phyloP scores from a whole-genome alignment of 2,888 invertebrate genomes.

The Torymus tubicola region DNA sequence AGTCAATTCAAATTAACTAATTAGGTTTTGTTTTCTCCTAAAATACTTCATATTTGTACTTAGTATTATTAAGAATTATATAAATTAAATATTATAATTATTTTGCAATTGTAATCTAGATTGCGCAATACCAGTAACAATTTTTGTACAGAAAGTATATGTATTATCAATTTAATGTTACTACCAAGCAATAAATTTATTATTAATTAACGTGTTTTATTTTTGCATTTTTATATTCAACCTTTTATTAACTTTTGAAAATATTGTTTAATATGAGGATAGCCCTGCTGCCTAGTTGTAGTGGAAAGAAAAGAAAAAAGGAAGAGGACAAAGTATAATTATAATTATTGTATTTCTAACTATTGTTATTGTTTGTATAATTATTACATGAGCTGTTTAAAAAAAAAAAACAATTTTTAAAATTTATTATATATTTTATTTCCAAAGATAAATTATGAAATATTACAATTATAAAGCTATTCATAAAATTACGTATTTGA shows the following conservation, averaged over 20 bases:
- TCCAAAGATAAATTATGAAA: slow-evolving; percentile 39
- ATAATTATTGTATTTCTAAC: too few species aligned
- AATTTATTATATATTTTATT: slow-evolving; percentile 34
- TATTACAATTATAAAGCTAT: slow-evolving; percentile 17
- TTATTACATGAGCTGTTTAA: too few species aligned
- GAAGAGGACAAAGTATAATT: too few species aligned
- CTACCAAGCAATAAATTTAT: slow-evolving; percentile 38
- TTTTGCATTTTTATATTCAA: neutral
- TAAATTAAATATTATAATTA: slow-evolving; percentile 17
- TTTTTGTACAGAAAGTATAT: slow-evolving; percentile 69
- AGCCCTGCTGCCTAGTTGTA: too few species aligned
- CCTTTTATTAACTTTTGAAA: neutral
- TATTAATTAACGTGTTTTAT: slow-evolving; percentile 14
- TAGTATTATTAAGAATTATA: slow-evolving; percentile 21
- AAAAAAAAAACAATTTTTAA: neutral
- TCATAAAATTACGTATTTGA: slow-evolving; percentile 5
- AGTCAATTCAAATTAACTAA: slow-evolving; percentile 31
- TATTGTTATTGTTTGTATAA: too few species aligned
- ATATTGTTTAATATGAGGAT: neutral
- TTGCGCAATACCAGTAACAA: slow-evolving; percentile 44
- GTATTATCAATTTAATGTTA: slow-evolving; percentile 60
- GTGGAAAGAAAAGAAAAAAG: too few species aligned
- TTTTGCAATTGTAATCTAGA: slow-evolving; percentile 12
- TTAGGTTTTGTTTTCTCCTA: slow-evolving; percentile 10
- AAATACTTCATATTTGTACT: slow-evolving; percentile 15